Conservation (phyloP, 2,113 vertebrate species). For the Calyptommatus sinebrachiatus region DNA sequence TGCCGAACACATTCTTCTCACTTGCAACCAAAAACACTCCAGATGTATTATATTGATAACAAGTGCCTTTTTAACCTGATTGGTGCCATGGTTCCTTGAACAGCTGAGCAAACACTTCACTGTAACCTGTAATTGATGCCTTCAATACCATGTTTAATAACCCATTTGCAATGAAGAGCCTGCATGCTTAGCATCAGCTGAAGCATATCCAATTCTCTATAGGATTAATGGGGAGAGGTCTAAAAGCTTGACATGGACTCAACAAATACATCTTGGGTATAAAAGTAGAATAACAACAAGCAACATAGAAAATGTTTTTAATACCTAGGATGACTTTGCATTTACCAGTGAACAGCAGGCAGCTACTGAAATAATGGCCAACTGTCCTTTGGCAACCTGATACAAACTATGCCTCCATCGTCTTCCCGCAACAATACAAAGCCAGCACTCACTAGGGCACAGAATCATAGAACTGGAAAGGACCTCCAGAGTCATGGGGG, state of each 20-base stretch:
- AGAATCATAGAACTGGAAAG: too few relatives aligned
- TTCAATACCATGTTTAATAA: slow-evolving; percentile 52
- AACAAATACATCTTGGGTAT: slow-evolving; percentile 41
- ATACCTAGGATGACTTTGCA: slow-evolving; percentile 5
- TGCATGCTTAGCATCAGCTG: slow-evolving; percentile 22
- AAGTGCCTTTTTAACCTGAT: slow-evolving; percentile 50
- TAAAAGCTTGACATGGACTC: slow-evolving; percentile 50
- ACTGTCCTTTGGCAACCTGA: neutral
- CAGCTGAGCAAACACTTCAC: slow-evolving; percentile 69
- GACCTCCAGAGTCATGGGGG: too few relatives aligned
- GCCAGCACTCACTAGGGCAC: too few relatives aligned
- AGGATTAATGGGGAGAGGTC: slow-evolving; percentile 40
- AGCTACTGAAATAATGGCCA: slow-evolving; percentile 1
- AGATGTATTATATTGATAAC: slow-evolving; percentile 47
- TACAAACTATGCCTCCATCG: too few relatives aligned
- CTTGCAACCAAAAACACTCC: slow-evolving; percentile 48
- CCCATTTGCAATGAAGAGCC: slow-evolving; percentile 40
- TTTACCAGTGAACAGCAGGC: neutral
- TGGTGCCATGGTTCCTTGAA: slow-evolving; percentile 57
- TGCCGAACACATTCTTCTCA: slow-evolving; percentile 30
- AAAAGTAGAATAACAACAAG: slow-evolving; percentile 15
- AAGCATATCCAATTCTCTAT: slow-evolving; percentile 36
- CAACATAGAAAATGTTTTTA: slow-evolving; percentile 40
- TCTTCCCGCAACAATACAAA: too few relatives aligned
- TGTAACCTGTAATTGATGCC: slow-evolving; percentile 57